phyloP scores from a whole-genome alignment of 1,140 invertebrate species.

The Drosophila repletoides region DNA sequence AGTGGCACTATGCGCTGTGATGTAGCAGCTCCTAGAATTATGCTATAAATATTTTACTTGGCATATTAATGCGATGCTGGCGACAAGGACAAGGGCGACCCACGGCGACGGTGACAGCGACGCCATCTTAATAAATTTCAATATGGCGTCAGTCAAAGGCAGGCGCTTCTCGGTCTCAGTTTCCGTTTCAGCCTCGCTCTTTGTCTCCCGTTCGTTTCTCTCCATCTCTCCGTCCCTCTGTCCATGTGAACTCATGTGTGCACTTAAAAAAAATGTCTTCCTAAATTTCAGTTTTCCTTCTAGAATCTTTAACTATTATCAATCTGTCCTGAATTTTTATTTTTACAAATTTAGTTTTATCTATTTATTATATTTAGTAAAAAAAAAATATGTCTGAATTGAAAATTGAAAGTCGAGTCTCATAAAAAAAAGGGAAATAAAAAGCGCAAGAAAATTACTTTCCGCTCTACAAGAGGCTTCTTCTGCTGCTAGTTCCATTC shows the following conservation, averaged over 20 bases:
- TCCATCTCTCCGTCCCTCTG: neutral
- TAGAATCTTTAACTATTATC: too few relatives aligned
- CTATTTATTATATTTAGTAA: too few relatives aligned
- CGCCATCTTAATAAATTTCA: slow-evolving; percentile 77
- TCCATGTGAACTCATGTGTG: slow-evolving; percentile 9
- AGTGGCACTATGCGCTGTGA: slow-evolving; percentile 67
- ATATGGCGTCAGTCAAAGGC: slow-evolving; percentile 62
- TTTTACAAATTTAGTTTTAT: too few relatives aligned
- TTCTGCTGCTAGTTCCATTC: too few relatives aligned
- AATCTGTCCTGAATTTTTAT: too few relatives aligned
- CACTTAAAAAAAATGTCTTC: too few relatives aligned
- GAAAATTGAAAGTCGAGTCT: too few relatives aligned
- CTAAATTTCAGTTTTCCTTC: too few relatives aligned
- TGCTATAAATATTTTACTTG: slow-evolving; percentile 80
- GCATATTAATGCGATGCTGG: slow-evolving; percentile 69
- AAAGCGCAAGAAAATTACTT: too few relatives aligned
- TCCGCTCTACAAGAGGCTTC: slow-evolving; percentile 77
- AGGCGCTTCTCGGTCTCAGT: neutral
- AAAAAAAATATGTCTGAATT: too few relatives aligned
- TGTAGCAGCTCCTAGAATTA: slow-evolving; percentile 73
- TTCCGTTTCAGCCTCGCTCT: too few relatives aligned
- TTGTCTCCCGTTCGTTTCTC: neutral
- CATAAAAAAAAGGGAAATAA: too few relatives aligned
- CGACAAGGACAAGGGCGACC: slow-evolving; percentile 23
- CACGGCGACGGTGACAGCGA: slow-evolving; percentile 10